Percentiles rank a stretch among this genome's conserved stretches.
Conservation (phyloP, 2,888 invertebrate genomes). For the Merodon equestris region DNA sequence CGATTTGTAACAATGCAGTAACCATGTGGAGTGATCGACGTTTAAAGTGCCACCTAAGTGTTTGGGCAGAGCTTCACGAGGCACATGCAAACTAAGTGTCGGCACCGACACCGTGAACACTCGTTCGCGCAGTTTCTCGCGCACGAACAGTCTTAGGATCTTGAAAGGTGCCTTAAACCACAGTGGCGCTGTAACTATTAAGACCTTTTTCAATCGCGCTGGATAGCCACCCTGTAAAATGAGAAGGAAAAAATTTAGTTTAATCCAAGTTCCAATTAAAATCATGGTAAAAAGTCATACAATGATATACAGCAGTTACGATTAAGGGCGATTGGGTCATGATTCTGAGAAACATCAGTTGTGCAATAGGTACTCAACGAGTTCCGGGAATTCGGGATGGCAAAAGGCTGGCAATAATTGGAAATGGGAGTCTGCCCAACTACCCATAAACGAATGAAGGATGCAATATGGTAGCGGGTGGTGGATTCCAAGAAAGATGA, state of each 20-base stretch:
- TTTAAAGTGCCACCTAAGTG: conserved; percentile 93
- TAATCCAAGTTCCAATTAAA: neutral
- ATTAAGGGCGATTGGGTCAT: neutral
- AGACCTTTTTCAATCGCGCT: conserved; percentile 96
- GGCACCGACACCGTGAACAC: conserved; percentile 96
- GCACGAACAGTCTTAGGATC: conserved; percentile 94
- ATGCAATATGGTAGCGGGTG: no score
- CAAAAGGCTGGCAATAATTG: no score
- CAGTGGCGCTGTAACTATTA: conserved; percentile 97
- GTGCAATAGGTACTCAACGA: neutral
- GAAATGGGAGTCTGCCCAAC: no score
- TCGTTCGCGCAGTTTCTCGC: conserved; percentile 96
- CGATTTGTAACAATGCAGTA: conserved; percentile 86
- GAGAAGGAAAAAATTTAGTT: conserved; percentile 44
- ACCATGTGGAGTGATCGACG: conserved; percentile 94
- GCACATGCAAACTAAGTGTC: conserved; percentile 93
- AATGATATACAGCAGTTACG: neutral
- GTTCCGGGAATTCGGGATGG: no score
- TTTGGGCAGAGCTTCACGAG: conserved; percentile 91
- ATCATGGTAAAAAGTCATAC: no score
- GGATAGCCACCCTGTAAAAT: conserved; percentile 94
- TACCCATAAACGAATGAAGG: no score
- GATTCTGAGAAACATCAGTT: neutral
- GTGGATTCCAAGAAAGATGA: no score
- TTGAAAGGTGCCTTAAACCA: conserved; percentile 99